Percentiles rank a stretch among this genome's conserved stretches.
phyloP scores from a whole-genome alignment of 2,888 invertebrate genomes.

The Drosophila birchii region DNA sequence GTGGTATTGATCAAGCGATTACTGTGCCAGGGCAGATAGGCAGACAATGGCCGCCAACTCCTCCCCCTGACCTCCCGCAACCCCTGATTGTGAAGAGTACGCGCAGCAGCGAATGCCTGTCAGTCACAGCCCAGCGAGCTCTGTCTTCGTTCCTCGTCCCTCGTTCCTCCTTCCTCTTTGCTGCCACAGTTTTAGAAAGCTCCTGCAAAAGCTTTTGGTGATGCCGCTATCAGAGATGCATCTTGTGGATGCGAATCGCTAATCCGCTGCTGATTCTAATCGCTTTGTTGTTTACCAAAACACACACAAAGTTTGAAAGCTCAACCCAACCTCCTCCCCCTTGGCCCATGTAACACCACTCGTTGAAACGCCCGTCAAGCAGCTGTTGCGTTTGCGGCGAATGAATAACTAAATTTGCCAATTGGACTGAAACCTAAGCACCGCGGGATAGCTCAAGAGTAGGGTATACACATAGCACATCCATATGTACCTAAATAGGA shows the following conservation, averaged over 20 bases:
- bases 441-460: conserved; percentile 12
- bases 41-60: conserved; percentile 40
- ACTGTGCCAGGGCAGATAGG: conserved; percentile 44
- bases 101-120: conserved; percentile 13
- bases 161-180: not conserved
- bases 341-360: conserved; percentile 7
- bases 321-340: not conserved
- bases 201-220: conserved; percentile 51
- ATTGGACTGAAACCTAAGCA: conserved; percentile 44
- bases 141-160: conserved; percentile 4
- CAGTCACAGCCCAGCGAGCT: conserved; percentile 36
- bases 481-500: conserved; percentile 4
- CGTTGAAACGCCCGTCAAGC: conserved; percentile 31
- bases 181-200: conserved; percentile 39
- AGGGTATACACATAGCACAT: conserved; percentile 4
- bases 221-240: conserved; percentile 52
- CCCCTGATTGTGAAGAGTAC: conserved; percentile 27
- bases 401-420: conserved; percentile 58
- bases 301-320: conserved; percentile 23
- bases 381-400: conserved; percentile 32
- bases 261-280: conserved; percentile 15
- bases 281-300: conserved; percentile 34
- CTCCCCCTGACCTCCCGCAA: conserved; percentile 32
- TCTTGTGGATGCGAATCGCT: conserved; percentile 28
- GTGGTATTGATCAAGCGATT: conserved; percentile 43